Conservation (phyloP, 2,113 vertebrate genomes). For the Hippolais icterina region DNA sequence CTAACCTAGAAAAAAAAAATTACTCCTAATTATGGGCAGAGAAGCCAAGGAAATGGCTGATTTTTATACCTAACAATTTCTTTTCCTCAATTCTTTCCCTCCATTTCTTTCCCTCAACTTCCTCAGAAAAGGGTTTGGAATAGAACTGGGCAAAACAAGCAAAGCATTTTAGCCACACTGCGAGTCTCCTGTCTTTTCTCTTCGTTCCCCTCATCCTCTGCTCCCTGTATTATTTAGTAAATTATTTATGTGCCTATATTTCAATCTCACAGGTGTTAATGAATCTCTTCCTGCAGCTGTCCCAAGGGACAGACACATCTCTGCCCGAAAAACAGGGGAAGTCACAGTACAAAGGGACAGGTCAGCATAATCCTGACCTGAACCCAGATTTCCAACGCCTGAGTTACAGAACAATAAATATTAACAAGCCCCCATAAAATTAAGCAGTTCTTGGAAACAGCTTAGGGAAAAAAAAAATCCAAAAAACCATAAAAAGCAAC, state of each 20-base stretch:
- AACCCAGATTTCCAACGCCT: neutral
- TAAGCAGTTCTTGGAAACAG: neutral
- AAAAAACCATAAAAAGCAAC: neutral
- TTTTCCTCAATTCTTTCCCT: neutral
- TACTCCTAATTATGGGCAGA: neutral
- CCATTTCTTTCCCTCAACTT: neutral
- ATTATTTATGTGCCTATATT: neutral
- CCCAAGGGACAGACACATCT: neutral
- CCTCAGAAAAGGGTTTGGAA: neutral
- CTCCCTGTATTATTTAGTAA: neutral
- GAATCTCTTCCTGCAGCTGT: neutral
- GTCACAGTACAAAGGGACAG: neutral
- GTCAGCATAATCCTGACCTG: neutral
- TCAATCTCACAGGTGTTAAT: neutral
- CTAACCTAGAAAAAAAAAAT: neutral
- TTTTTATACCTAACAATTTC: neutral
- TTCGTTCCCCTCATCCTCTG: neutral
- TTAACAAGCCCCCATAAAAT: neutral
- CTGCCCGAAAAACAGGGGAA: neutral
- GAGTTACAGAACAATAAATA: neutral
- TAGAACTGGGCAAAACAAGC: neutral
- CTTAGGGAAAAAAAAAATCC: neutral
- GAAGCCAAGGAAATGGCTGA: neutral
- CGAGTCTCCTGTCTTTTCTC: neutral
- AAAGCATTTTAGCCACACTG: neutral